Evolutionary conservation across 2,888 invertebrate species (phyloP), one percentile per base, ranked within the genome.

Genomic region (Coenonympha arcania): DNA sequence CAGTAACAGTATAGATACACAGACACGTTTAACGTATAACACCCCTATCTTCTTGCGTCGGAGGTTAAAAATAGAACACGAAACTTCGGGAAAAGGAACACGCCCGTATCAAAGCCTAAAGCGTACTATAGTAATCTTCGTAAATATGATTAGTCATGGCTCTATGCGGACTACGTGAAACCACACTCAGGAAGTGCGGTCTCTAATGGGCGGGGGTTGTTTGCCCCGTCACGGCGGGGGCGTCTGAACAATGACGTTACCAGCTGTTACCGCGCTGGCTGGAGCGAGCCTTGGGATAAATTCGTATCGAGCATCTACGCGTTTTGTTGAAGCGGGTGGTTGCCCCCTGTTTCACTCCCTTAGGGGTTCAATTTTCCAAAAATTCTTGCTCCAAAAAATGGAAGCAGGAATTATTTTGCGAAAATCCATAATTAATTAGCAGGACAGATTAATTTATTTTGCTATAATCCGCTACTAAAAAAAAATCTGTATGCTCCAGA

Each of bases 121-220:
- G 6, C 15, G 15, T 70, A 76, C 75, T 79, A 79, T 76, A 72
- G 71, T 72, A 69, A 66, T 61, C 60, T 61, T 70, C 15, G 31
- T 15, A 31, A 36, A 36, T 19, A 36, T 19, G 19, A 11, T 36
- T 19, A 41, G 40, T 16, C 9, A 40, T 40, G 13, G 28, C 26
- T 24, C 9, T 19, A 4, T 33, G n/a, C 18, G 19, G 19, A 33
- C 40, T 31, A 18, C 31, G 26, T 33, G 26, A 40, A 40, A 50
- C 44, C 44, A 13, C 18, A 41, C 33, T 53, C 28, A 44, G 30
- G 33, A 47, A 42, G 26, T 28, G 33, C 18, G 18, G 19, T 13
- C 43, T 22, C 39, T 52, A 45, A 49, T 44, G 54, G 39, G 39
- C 28, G 31, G 33, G 39, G 33, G 44, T 36, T 54, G 44, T 56